These are phyloP conservation scores for Lottia scabra DNA, from an alignment of 2,888 invertebrate genomes.

Conservation along the genomic window DNA sequence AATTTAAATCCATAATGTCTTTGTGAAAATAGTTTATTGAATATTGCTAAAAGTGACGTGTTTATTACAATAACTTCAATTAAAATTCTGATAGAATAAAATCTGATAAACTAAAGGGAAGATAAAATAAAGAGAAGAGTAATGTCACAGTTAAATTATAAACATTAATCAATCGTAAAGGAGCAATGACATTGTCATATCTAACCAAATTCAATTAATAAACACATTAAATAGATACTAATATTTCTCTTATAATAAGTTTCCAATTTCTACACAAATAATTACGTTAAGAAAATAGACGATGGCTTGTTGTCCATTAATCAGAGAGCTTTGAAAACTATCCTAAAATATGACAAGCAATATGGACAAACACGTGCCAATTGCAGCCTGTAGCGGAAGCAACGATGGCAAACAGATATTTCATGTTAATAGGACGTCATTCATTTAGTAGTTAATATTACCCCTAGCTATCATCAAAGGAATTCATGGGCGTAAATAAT, in stretches of 20 bases:
- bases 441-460: background rate
- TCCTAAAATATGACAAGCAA: background rate
- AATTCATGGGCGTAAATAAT: background rate
- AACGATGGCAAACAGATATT: background rate
- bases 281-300: background rate
- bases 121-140: too few species aligned
- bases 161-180: background rate
- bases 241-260: background rate
- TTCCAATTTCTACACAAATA: slow-evolving; percentile 7
- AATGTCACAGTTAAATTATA: background rate
- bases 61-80: too few species aligned
- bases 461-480: background rate
- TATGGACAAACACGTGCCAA: slow-evolving; percentile 6
- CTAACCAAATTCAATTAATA: background rate
- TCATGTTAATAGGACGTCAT: background rate
- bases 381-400: background rate
- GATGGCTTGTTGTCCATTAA: background rate
- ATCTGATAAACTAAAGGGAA: too few species aligned
- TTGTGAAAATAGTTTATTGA: too few species aligned
- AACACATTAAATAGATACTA: slow-evolving; percentile 3
- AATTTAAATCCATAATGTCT: too few species aligned
- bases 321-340: background rate
- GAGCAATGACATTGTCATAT: background rate
- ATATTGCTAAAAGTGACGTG: too few species aligned
- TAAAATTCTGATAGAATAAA: too few species aligned